These are phyloP conservation scores for Lasioglossum zephyrum DNA, from an alignment of 2,888 invertebrate genomes.

Conservation along the genomic window DNA sequence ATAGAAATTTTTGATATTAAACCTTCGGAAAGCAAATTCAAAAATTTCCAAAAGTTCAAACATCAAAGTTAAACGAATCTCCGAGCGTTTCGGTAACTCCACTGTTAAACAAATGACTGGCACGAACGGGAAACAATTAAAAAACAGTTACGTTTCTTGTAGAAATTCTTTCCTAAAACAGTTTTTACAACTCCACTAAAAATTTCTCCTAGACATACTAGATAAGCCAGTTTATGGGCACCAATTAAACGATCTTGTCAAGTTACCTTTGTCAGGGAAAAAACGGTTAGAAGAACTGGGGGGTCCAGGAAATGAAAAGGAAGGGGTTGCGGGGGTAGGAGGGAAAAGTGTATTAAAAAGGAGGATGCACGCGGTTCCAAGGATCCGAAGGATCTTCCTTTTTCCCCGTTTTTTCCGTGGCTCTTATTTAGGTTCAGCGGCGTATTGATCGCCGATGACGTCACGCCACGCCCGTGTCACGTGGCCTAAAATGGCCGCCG, in stretches of 20 bases:
- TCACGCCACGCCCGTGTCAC: slow-evolving; percentile 83
- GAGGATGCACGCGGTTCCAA: neutral
- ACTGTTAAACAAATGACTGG: neutral
- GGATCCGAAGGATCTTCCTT: slow-evolving; percentile 28
- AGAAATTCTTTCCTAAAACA: neutral
- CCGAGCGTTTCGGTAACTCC: too few species aligned
- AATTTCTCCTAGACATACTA: neutral
- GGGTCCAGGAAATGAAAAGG: neutral
- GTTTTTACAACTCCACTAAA: neutral
- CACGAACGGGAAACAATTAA: neutral
- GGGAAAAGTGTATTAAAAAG: neutral
- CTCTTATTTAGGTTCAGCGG: slow-evolving; percentile 69
- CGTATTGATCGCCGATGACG: slow-evolving; percentile 83
- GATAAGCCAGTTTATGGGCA: neutral
- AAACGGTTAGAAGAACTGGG: neutral
- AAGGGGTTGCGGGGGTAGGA: neutral
- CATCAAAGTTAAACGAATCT: neutral
- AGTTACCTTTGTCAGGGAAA: neutral
- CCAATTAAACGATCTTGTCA: neutral
- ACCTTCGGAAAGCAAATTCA: rapidly evolving
- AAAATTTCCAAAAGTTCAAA: neutral
- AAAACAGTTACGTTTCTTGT: neutral
- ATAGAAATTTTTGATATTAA: neutral
- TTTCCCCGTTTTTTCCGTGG: slow-evolving; percentile 46
- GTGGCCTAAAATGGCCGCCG: slow-evolving; percentile 81